Base-by-base conservation (phyloP, 1,140 invertebrate genomes). In the Penaeus japonicus region DNA sequence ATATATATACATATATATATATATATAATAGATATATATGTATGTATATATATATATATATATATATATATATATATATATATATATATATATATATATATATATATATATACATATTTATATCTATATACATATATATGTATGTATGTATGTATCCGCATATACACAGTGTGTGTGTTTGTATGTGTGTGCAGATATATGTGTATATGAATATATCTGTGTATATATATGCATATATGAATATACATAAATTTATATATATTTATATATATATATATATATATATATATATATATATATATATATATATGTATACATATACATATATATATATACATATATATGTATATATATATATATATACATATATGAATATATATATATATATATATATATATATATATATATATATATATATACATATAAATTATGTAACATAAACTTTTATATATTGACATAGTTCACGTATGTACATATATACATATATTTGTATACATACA, bases 391-490 rank as follows among this genome's bases (percentile, higher is more conserved):
- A 57, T 80, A 17, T 54, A 15, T 39, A 15, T 78, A 47, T 82
- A 32, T 57, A 32, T 82, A 22, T 82, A 62, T 82, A 55, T 82
- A 59, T 62, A 55, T 82, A 24, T 82, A 55, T 27, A 47, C 24
- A 79, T 55, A 80, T 55, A 80, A n/a, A n/a, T n/a, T n/a, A 15
- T 47, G 47, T 47, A 15, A 47, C 47, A 47, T 15, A 7, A 7
- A 47, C 10, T 12, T 12, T 47, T 59, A 82, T n/a, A 82, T 59
- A 82, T 82, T 47, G 1, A 47, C 47, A 47, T 47, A 47, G 59
- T 59, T 59, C 35, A 82, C 55, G 59, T 59, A 82, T 82, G 27
- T 81, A 82, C 59, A 82, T 82, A 82, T 57, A 82, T 57, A 57
- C 35, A 57, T 35, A 62, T 82, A 82, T 59, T 57, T 82, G 55